Evolutionary conservation across 2,888 invertebrate species (phyloP), one percentile per base, ranked within the genome.

Genomic region (Diadromus collaris): DNA sequence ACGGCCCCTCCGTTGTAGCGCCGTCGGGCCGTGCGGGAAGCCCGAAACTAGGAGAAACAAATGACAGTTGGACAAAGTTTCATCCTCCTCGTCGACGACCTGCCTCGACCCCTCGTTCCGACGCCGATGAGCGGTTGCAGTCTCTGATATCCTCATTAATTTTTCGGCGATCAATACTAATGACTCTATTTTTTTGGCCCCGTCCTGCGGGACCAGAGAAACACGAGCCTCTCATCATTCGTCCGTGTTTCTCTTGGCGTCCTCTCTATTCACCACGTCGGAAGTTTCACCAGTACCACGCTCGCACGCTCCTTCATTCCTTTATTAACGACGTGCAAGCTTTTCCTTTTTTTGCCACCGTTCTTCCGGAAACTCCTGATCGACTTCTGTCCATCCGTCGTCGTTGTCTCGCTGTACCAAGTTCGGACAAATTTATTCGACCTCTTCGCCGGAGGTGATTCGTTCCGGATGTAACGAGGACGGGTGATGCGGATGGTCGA

Each of bases 141-240:
- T 87, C 86, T 86, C 87, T 88, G 88, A 88, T 88, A 88, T 86
- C 82, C 86, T 88, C 88, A 86, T 88, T 88, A 88, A 88, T 88
- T 88, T 85, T 86, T 79, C 71, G 58, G 21, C 44, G 83, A 82
- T 83, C 82, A 79, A 84, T 84, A 82, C 81, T 81, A 81, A 82
- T 82, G 84, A 41, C 70, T 76, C 38, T 67, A 58, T 77, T 81
- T 78, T 80, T 80, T 78, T 67, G 38, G 60, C 9, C 72, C 44
- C 41, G n/a, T 60, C 58, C 46, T 27, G n/a, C 65, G 61, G 64
- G 21, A 27, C 71, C 41, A 46, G 71, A 79, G 19, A 56, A 56
- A 29, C 56, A 69, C 76, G 67, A 69, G 34, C 72, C 60, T 34
- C 19, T 41, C 58, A 68, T 65, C 64, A 63, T 75, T 72, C 41